Conservation (phyloP, 2,888 invertebrate genomes). For the Drosophila siamana region DNA sequence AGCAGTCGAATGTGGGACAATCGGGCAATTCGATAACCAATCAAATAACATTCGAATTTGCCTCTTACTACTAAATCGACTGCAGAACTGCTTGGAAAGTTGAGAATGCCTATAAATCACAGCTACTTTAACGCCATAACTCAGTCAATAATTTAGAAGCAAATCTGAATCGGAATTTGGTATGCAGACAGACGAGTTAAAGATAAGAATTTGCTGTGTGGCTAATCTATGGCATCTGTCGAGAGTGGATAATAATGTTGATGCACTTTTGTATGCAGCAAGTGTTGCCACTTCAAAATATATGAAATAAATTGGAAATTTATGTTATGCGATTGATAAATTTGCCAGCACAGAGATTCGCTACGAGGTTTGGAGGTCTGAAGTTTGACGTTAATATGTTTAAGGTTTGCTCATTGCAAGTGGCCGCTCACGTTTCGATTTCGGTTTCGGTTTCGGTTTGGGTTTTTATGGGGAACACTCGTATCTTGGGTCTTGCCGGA, state of each 20-base stretch:
- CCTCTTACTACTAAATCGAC: slow-evolving; percentile 2
- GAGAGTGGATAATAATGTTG: too few relatives aligned
- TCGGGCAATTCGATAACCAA: slow-evolving; percentile 4
- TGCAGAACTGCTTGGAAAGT: background rate
- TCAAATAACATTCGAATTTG: background rate
- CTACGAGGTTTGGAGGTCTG: background rate
- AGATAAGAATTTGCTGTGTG: background rate
- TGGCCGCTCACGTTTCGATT: slow-evolving; percentile 67
- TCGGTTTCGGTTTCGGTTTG: background rate
- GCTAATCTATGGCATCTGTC: background rate
- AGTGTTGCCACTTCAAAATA: slow-evolving; percentile 6
- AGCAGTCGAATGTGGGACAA: slow-evolving; percentile 40
- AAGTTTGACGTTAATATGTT: background rate
- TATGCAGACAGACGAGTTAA: background rate
- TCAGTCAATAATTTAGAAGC: background rate
- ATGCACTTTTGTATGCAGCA: slow-evolving; percentile 1
- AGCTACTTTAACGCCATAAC: background rate
- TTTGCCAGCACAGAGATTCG: slow-evolving; percentile 21
- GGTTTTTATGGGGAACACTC: slow-evolving; percentile 9
- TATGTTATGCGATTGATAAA: slow-evolving; percentile 36
- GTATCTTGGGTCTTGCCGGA: slow-evolving; percentile 31
- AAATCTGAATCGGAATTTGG: background rate
- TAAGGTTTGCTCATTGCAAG: slow-evolving; percentile 51
- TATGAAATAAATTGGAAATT: slow-evolving; percentile 12
- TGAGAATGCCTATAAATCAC: background rate